Percentiles rank a stretch among this genome's conserved stretches.
These are phyloP conservation scores for Alethe castanea DNA, from an alignment of 2,113 vertebrate genomes.

Conservation along the genomic window DNA sequence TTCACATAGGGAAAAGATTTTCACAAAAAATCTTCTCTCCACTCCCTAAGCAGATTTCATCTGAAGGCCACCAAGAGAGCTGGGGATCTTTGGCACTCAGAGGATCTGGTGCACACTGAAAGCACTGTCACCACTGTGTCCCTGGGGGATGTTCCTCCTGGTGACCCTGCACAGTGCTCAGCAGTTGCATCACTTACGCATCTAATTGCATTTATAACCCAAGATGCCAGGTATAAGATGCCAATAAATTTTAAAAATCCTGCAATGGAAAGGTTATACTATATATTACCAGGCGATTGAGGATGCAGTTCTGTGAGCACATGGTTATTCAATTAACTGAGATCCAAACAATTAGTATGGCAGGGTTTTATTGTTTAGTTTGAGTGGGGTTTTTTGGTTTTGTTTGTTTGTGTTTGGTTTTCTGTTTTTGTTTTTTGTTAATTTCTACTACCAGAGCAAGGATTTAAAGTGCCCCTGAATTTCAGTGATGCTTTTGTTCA, in stretches of 20 bases:
- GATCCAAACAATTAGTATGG: background rate
- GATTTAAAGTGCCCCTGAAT: background rate
- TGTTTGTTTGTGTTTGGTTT: background rate
- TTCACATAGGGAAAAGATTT: background rate
- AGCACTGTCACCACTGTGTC: no score
- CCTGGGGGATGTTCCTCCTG: background rate
- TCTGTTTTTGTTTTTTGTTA: background rate
- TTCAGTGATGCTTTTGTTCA: background rate
- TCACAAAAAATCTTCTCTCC: background rate
- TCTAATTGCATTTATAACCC: background rate
- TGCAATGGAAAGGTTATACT: background rate
- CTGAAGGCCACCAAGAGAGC: background rate
- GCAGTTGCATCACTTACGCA: background rate
- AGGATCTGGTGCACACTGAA: background rate
- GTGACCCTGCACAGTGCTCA: background rate
- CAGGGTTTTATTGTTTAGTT: background rate
- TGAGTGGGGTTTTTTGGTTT: background rate
- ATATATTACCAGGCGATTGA: background rate
- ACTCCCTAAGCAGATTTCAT: background rate
- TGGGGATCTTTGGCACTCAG: background rate
- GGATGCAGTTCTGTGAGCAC: background rate
- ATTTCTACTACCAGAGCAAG: background rate
- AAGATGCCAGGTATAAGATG: background rate
- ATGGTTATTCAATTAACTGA: constrained; percentile 3
- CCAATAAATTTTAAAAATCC: background rate